A percentile compares a stretch with the other conserved stretches of the same genome.
Evolutionary conservation across 2,113 vertebrate species (phyloP).

Genomic region (Canis aureus): DNA sequence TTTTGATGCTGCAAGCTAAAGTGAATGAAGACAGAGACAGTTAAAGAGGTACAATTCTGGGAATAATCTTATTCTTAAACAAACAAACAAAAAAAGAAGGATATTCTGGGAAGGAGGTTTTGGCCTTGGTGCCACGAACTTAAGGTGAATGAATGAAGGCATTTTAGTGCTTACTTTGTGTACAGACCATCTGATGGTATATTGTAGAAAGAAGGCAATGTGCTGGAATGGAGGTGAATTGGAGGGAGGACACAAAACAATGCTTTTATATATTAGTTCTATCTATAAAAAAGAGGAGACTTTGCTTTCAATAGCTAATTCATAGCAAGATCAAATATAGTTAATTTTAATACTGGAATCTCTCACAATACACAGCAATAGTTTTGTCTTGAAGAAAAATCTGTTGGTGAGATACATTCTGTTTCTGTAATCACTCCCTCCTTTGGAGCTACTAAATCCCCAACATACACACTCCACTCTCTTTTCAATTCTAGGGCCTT

Average conservation of each 20-base stretch:
- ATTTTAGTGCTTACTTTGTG: not conserved
- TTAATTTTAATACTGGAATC: not conserved
- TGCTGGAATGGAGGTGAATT: not conserved
- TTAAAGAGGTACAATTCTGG: not conserved
- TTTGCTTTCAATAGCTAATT: not conserved
- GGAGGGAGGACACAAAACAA: not conserved
- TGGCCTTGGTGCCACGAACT: not conserved
- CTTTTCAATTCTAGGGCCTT: not conserved
- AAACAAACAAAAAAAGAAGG: not conserved
- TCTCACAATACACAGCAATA: not conserved
- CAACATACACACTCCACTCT: not conserved
- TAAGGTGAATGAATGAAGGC: not conserved
- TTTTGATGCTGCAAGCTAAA: not conserved
- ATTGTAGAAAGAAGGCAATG: not conserved
- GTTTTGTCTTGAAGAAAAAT: not conserved
- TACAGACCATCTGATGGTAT: not conserved
- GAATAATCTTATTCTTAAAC: not conserved
- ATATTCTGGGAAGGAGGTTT: not conserved
- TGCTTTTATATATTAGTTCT: not conserved
- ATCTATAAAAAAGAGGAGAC: not conserved
- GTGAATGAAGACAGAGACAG: not conserved
- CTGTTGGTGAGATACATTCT: not conserved
- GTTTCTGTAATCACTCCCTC: not conserved
- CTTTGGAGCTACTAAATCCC: not conserved
- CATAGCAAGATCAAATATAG: constrained; percentile 11